Base-by-base conservation (phyloP, 2,113 vertebrate species). In the Daubentonia madagascariensis region DNA sequence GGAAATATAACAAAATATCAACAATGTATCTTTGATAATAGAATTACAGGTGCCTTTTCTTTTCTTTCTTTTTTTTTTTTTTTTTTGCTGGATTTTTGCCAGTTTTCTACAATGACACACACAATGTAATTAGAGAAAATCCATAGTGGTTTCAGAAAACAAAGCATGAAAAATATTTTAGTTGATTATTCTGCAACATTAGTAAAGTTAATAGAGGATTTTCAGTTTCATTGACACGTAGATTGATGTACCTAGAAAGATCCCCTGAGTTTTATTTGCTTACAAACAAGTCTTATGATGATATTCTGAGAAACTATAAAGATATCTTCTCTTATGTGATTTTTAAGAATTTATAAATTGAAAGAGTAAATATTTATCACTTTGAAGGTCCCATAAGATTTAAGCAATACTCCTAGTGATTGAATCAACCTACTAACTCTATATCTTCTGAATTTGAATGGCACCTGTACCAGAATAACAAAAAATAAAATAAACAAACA, bases 261-360 rank as follows among this genome's bases (percentile, higher is more conserved):
- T 57, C 8, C 3, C 37, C 16, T 70, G 50, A 80, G 17, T 80
- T 85, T 84, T 63, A 52, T 6, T 88, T 67, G 13, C 7, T 96
- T 75, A 93, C 85, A 20, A 86, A 45, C 23, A 73, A 93, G 18
- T 48, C 4, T 67, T 87, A 76, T 73, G 72, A 40, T 72, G 11
- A n/a, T 85, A 85, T 37, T 91, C 40, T 57, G 67, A 61, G 17
- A 84, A 72, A 37, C 5, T 11, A n/a, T 43, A 84, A 94, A 89
- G 25, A 40, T 22, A 25, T 12, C 0, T 79, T 78, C 32, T 83
- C 16, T 70, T 48, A 61, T 9, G 20, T 18, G 48, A 11, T 40
- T 95, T 91, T 67, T 23, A 63, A 1, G 8, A 79, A 91, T 92
- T 96, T 92, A 84, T 92, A 65, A 90, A 80, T 68, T 95, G 67